A percentile compares a stretch with the other conserved stretches of the same genome.
These are phyloP conservation scores for Strigops habroptila DNA, from an alignment of 2,113 vertebrate genomes.

Conservation along the genomic window DNA sequence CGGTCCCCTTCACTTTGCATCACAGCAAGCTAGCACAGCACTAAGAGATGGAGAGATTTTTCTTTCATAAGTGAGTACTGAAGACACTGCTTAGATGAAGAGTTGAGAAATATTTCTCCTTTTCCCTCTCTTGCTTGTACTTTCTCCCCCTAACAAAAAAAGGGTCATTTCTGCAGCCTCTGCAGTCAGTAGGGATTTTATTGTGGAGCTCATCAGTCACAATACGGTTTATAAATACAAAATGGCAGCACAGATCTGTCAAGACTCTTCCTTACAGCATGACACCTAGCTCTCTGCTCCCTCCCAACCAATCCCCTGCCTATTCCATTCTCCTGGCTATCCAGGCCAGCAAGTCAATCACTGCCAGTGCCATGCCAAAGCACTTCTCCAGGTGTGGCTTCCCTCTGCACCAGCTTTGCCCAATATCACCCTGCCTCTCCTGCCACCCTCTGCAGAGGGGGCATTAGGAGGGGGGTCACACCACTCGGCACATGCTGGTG, in stretches of 20 bases:
- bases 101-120: neutral
- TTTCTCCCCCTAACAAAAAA: neutral
- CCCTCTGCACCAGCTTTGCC: neutral
- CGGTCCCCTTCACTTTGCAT: neutral
- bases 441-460: fast-evolving
- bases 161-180: neutral
- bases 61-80: neutral
- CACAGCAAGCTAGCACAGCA: fast-evolving
- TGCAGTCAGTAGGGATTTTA: neutral
- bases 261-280: neutral
- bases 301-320: neutral
- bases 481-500: neutral
- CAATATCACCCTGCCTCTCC: fast-evolving
- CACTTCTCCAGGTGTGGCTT: neutral
- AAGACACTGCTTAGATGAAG: neutral
- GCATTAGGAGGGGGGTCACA: neutral
- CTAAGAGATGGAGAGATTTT: neutral
- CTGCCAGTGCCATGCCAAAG: neutral
- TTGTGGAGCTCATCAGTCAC: neutral
- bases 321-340: neutral
- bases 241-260: neutral
- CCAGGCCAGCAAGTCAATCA: neutral
- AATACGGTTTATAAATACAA: constrained; percentile 9
- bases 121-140: neutral
- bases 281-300: neutral